phyloP scores from a whole-genome alignment of 2,113 vertebrate genomes.

The Corythoichthys haematopterus region DNA sequence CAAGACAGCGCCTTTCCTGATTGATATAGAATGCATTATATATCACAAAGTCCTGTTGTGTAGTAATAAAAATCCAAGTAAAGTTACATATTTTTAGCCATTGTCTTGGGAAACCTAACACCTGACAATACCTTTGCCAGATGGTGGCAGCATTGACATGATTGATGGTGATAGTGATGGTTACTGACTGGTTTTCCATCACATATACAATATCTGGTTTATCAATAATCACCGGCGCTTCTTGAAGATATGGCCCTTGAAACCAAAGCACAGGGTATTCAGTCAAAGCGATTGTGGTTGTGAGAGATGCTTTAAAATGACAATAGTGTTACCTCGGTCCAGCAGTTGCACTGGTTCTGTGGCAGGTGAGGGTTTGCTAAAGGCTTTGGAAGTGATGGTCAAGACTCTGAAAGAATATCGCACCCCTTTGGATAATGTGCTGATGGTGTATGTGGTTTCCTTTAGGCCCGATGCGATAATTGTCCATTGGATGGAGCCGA shows the following conservation, averaged over 20 bases:
- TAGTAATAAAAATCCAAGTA: not conserved
- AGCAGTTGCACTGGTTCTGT: slow-evolving; percentile 82
- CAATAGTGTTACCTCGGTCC: slow-evolving; percentile 74
- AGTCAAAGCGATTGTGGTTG: not conserved
- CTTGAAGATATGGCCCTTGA: slow-evolving; percentile 83
- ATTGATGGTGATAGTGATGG: slow-evolving; percentile 84
- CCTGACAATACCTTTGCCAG: slow-evolving; percentile 82
- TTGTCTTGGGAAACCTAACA: not conserved
- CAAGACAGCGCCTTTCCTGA: slow-evolving; percentile 76
- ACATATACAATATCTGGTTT: slow-evolving; percentile 86
- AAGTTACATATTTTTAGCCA: not conserved
- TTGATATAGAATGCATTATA: not conserved
- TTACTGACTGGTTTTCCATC: slow-evolving; percentile 86
- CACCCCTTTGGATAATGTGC: slow-evolving; percentile 80
- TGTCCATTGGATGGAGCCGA: slow-evolving; percentile 90
- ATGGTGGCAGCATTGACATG: slow-evolving; percentile 82
- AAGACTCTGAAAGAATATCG: slow-evolving; percentile 89
- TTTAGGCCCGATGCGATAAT: slow-evolving; percentile 78
- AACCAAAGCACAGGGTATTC: not conserved
- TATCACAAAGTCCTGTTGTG: slow-evolving; percentile 3
- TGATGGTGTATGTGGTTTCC: slow-evolving; percentile 78
- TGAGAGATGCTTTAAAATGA: not conserved
- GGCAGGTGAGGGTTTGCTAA: slow-evolving; percentile 86
- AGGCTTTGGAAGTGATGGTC: slow-evolving; percentile 84
- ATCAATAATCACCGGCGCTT: slow-evolving; percentile 82